Percentiles rank a stretch among this genome's conserved stretches.
phyloP scores from a whole-genome alignment of 1,140 invertebrate species.

The Tetraneura akinire region DNA sequence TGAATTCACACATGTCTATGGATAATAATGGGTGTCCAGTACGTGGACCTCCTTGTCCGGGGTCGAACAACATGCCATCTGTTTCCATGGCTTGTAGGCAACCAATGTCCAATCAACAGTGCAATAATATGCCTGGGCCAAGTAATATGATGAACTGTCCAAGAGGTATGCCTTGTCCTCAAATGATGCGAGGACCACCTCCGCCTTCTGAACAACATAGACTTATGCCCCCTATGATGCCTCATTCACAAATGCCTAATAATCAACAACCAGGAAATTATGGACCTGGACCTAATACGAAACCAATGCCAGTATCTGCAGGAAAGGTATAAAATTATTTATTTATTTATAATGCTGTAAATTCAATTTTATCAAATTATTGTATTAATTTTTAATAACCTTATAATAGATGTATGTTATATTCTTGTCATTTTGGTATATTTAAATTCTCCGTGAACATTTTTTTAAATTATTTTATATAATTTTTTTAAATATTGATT shows the following conservation, averaged over 20 bases:
- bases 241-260: constrained; percentile 47
- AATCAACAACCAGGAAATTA: constrained; percentile 54
- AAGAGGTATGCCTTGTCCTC: constrained; percentile 43
- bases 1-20: constrained; percentile 34
- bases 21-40: constrained; percentile 50
- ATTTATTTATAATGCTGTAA: neutral
- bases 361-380: neutral
- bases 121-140: constrained; percentile 46
- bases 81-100: constrained; percentile 48
- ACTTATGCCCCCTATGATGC: constrained; percentile 58
- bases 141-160: constrained; percentile 50
- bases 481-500: no score
- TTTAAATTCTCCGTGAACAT: no score
- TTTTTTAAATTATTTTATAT: no score
- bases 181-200: constrained; percentile 45
- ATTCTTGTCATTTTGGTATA: no score
- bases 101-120: constrained; percentile 49
- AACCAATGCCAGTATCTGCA: constrained; percentile 84
- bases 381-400: no score
- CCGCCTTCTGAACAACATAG: constrained; percentile 53
- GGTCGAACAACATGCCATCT: constrained; percentile 42
- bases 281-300: constrained; percentile 58
- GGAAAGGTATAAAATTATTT: constrained; percentile 70
- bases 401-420: no score
- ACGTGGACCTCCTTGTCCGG: constrained; percentile 56